Percentiles rank a stretch among this genome's conserved stretches.
phyloP scores from a whole-genome alignment of 2,113 vertebrate species.

The Corythaeola cristata region DNA sequence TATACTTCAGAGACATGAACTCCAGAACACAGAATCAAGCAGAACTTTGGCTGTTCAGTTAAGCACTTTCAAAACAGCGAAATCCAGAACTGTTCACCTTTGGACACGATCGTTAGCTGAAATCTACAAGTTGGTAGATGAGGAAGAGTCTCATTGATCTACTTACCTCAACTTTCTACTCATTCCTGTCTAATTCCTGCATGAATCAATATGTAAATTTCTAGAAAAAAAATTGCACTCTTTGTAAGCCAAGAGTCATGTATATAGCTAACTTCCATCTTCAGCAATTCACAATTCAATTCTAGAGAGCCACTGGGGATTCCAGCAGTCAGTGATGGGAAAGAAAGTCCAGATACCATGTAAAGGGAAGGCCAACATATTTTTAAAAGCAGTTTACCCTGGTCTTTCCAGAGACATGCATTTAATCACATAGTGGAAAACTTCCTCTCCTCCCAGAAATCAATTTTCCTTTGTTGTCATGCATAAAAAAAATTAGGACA shows the following conservation, averaged over 20 bases:
- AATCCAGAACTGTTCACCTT: not conserved
- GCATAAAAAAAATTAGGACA: conserved; percentile 9
- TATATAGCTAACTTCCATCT: not conserved
- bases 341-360: not conserved
- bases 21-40: not conserved
- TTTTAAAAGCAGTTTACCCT: not conserved
- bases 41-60: not conserved
- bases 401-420: not conserved
- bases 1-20: not conserved
- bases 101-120: not conserved
- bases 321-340: fast-evolving
- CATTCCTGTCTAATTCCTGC: not conserved
- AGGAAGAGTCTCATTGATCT: not conserved
- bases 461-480: not conserved
- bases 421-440: not conserved
- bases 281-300: not conserved
- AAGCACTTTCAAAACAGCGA: not conserved
- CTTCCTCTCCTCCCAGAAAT: not conserved
- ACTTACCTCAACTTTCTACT: not conserved
- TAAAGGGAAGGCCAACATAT: not conserved
- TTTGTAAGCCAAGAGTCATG: not conserved
- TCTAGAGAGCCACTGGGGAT: not conserved
- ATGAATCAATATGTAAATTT: not conserved
- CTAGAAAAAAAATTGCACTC: not conserved
- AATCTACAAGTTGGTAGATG: not conserved